These are phyloP conservation scores for Verasper variegatus DNA, from an alignment of 2,113 vertebrate species.

Conservation along the genomic window DNA sequence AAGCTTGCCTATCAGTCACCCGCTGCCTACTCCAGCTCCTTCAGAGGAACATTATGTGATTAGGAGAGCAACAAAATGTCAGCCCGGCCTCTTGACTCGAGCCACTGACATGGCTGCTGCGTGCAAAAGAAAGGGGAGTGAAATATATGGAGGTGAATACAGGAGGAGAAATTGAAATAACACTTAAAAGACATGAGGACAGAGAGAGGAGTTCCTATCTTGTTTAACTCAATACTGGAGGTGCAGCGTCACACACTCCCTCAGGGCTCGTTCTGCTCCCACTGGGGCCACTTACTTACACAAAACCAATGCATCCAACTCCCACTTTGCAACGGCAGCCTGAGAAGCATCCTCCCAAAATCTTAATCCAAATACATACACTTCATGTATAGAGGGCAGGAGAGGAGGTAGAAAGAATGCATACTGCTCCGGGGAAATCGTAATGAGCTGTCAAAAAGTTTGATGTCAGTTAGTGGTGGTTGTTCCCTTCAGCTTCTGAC, in stretches of 20 bases:
- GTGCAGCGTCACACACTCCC: background rate
- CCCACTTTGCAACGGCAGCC: background rate
- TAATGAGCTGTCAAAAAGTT: constrained; percentile 10
- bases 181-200: background rate
- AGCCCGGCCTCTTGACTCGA: constrained; percentile 17
- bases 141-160: constrained; percentile 5
- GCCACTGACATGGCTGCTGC: constrained; percentile 23
- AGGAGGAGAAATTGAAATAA: constrained; percentile 2
- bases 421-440: background rate
- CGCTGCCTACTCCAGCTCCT: constrained; percentile 33
- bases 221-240: constrained; percentile 9
- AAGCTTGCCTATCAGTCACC: constrained; percentile 58
- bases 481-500: background rate
- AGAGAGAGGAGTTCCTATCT: background rate
- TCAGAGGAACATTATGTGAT: constrained; percentile 57
- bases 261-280: constrained; percentile 8
- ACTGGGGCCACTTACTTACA: constrained; percentile 39
- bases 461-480: background rate
- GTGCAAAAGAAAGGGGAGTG: background rate
- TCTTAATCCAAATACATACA: background rate
- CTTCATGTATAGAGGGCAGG: background rate
- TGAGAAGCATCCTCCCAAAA: background rate
- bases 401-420: background rate
- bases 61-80: constrained; percentile 55
- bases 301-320: background rate